Percentiles rank a stretch among this genome's conserved stretches.
Evolutionary conservation across 2,888 invertebrate species (phyloP).

Genomic region (Drosophila neutralis): DNA sequence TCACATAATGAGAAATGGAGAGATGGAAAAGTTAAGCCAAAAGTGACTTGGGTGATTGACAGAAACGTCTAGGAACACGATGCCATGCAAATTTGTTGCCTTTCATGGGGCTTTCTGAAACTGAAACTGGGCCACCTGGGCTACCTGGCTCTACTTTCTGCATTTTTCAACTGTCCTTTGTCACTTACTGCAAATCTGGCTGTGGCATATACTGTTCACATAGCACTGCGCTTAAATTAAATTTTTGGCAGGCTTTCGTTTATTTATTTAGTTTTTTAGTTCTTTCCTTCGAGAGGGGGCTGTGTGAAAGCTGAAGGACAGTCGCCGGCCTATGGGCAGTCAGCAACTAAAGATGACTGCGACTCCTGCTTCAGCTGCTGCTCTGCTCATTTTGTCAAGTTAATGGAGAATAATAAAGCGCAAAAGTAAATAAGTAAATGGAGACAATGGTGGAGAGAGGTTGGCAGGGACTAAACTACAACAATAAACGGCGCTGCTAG

Average conservation of each 20-base stretch:
- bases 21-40: conserved; percentile 29
- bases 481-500: conserved; percentile 67
- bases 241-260: conserved; percentile 40
- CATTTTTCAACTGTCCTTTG: conserved; percentile 3
- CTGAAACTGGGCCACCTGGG: conserved; percentile 9
- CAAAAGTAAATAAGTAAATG: conserved; percentile 80
- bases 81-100: conserved; percentile 13
- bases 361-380: conserved; percentile 4
- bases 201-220: conserved; percentile 21
- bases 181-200: conserved; percentile 10
- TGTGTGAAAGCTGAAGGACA: conserved; percentile 20
- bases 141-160: conserved; percentile 15
- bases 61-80: conserved; percentile 9
- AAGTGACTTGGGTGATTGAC: conserved; percentile 46
- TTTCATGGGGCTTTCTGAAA: not conserved
- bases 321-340: conserved; percentile 33
- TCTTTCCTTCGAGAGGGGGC: conserved; percentile 19
- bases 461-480: conserved; percentile 64
- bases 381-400: conserved; percentile 76
- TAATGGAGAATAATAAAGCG: conserved; percentile 80
- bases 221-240: conserved; percentile 34
- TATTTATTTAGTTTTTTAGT: conserved; percentile 25
- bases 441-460: conserved; percentile 43
- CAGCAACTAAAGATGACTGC: conserved; percentile 24
- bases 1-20: conserved; percentile 20